Percentiles rank a stretch among this genome's conserved stretches.
These are phyloP conservation scores for Garra rufa DNA, from an alignment of 2,113 vertebrate genomes.

Conservation along the genomic window DNA sequence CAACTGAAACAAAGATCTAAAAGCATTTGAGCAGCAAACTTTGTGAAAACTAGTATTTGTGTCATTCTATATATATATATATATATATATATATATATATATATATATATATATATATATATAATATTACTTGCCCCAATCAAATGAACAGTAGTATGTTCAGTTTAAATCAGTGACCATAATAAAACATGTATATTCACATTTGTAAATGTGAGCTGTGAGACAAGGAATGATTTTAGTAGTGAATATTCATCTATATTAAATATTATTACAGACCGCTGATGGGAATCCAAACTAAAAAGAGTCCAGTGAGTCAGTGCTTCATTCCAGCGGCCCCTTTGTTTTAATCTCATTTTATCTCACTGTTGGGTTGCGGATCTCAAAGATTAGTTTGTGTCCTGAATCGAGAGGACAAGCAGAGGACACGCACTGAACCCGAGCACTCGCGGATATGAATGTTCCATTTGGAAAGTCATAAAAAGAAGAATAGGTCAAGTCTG, in stretches of 20 bases:
- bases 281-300: neutral
- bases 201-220: neutral
- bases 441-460: conserved; percentile 48
- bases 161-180: neutral
- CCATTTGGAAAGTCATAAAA: conserved; percentile 59
- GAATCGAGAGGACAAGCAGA: neutral
- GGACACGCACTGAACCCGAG: neutral
- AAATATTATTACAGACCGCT: neutral
- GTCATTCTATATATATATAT: no score
- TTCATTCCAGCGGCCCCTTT: neutral
- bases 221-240: neutral
- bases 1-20: no score
- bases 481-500: conserved; percentile 35
- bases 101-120: no score
- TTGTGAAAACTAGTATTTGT: no score
- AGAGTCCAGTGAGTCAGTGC: neutral
- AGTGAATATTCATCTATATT: neutral
- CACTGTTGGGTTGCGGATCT: neutral
- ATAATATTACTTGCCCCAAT: no score
- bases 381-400: neutral
- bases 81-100: no score
- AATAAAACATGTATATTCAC: no score
- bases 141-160: no score
- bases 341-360: neutral
- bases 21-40: no score